Base-by-base conservation (phyloP, 2,888 invertebrate genomes). In the Campoplex nolae region DNA sequence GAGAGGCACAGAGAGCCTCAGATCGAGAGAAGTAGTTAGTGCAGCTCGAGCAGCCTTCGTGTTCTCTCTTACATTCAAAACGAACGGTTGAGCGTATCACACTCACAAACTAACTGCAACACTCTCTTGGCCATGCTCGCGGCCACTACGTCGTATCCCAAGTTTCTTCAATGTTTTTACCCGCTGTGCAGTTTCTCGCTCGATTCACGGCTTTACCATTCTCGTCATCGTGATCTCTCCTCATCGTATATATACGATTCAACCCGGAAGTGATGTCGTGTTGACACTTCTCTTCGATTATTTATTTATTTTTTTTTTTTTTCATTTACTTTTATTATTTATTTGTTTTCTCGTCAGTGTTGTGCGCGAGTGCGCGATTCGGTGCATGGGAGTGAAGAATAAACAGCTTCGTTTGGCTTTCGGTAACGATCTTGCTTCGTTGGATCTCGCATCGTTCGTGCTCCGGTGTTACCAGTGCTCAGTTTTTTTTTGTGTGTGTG, bases 1-100 rank as follows among this genome's bases (percentile, higher is more conserved):
- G 28, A 58, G 56, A 18, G 32, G 75, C 38, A 38, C 3, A 3
- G 6, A 6, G 3, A 38, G 38, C 38, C 3, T 3, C 23, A 38
- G 45, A 23, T 54, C 71, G 62, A 4, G 56, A 73, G 67, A 54
- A 42, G 67, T 68, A 48, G 73, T 71, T 67, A 78, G 79, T 76
- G 79, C 58, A 28, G 83, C 68, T n/a, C 62, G 79, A 84, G 81
- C 86, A 84, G 86, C 77, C 86, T 87, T 83, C 83, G 85, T 51
- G 38, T 82, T 65, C 75, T 83, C 83, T 88, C 83, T 67, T 83
- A 79, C 73, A 80, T 48, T 79, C 70, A 80, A 80, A 54, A 62
- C 42, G 56, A 71, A 18, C 23, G 67, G 76, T 9, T 84, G 82
- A 84, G 70, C 81, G 83, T 88, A 67, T 70, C 75, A 18, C 79